phyloP scores from a whole-genome alignment of 1,140 invertebrate genomes.

The Tetraneura akinire region DNA sequence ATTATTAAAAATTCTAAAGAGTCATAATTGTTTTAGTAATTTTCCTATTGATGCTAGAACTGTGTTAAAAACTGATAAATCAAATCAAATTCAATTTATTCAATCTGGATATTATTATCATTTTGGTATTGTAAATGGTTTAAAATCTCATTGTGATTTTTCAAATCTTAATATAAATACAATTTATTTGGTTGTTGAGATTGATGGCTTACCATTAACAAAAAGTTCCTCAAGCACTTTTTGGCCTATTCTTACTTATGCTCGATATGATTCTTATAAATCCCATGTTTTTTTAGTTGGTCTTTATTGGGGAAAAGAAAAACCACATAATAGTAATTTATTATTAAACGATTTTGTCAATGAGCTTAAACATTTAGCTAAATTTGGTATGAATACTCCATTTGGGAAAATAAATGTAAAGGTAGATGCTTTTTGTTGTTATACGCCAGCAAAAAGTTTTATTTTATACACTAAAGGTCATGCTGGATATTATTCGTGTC shows the following conservation, averaged over 20 bases:
- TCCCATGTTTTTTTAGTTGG: too few species aligned
- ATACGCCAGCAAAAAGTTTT: too few species aligned
- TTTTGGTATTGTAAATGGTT: too few species aligned
- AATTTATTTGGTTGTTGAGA: slow-evolving; percentile 4
- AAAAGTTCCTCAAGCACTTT: background rate
- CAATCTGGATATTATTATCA: background rate
- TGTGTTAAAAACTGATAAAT: background rate
- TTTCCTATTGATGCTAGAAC: slow-evolving; percentile 22
- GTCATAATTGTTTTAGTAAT: background rate
- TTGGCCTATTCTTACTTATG: slow-evolving; percentile 13
- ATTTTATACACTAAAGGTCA: slow-evolving; percentile 5
- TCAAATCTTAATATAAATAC: background rate
- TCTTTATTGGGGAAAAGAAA: too few species aligned
- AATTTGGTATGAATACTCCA: too few species aligned
- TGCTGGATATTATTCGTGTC: background rate
- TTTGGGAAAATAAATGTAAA: too few species aligned
- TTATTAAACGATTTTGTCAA: too few species aligned
- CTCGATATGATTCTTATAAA: background rate
- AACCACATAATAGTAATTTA: too few species aligned
- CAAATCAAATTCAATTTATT: background rate
- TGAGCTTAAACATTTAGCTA: too few species aligned
- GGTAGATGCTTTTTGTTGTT: too few species aligned
- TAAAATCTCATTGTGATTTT: slow-evolving; percentile 9
- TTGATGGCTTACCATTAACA: slow-evolving; percentile 11
- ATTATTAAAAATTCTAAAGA: background rate